Base-by-base conservation (phyloP, 2,113 vertebrate species). In the Coregonus clupeaformis region DNA sequence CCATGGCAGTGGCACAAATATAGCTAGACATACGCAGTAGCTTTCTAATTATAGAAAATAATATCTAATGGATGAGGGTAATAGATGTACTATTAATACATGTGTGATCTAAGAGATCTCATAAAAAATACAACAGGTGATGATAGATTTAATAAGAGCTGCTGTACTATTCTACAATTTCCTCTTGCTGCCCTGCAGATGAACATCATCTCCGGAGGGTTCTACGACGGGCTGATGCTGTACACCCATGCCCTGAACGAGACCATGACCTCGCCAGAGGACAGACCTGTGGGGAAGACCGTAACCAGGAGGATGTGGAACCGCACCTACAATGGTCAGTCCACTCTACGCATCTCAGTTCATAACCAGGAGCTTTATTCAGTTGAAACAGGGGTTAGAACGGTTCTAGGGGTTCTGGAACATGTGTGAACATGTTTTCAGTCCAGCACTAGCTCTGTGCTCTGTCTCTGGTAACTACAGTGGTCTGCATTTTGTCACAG, bases 191-290 rank as follows among this genome's bases (percentile, higher is more conserved):
- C n/a, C 57, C 18, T 60, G 1, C 90, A 99, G 97, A 98, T 96
- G 95, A 99, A 99, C 91, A 95, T 98, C 71, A 98, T 99, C 12
- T 93, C 97, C 0, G 97, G 95, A 42, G 96, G 96, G 20, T 99
- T 99, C 89, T 97, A 99, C 16, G 97, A 99, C 0, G 96, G 96
- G 6, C 88, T 98, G 85, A 93, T 97, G 92, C 91, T 98, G 4
- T 98, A 98, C 0, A 89, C 94, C 3, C 93, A 93, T 45, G 96
- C 95, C 27, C 89, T 99, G 79, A 97, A 97, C 0, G 96, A 98
- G 90, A 96, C 95, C 25, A 86, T 98, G 80, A 75, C 71, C 0
- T 86, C 89, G 59, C 91, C 91, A 0, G 90, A 90, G 2, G 84
- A 79, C 3, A 92, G 94, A 55, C 94, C 95, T 6, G 89, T 94